phyloP scores from a whole-genome alignment of 2,113 vertebrate species.

The Eleginops maclovinus region DNA sequence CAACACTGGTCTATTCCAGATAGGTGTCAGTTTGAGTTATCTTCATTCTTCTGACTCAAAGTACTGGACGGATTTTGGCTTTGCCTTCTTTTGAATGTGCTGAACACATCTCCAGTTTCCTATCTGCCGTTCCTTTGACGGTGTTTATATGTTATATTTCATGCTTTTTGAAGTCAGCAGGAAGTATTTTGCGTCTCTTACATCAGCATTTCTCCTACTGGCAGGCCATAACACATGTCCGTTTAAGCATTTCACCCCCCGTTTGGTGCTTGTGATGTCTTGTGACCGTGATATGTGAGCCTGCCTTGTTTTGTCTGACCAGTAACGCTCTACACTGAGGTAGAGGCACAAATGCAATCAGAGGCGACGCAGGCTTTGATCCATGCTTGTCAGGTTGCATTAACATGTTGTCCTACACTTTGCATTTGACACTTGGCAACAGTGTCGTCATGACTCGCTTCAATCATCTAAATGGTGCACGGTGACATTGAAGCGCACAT shows the following conservation, averaged over 20 bases:
- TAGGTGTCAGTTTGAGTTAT: conserved; percentile 47
- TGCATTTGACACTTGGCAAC: conserved; percentile 16
- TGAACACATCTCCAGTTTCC: conserved; percentile 33
- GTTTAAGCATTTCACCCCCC: conserved; percentile 31
- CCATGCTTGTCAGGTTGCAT: conserved; percentile 38
- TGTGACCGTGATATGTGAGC: conserved; percentile 24
- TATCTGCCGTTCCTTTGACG: conserved; percentile 20
- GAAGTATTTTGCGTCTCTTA: conserved; percentile 57
- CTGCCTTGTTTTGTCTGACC: conserved; percentile 14
- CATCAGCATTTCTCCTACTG: conserved; percentile 47
- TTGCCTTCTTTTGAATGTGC: conserved; percentile 40
- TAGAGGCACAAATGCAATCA: conserved; percentile 35
- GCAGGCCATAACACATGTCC: conserved; percentile 39
- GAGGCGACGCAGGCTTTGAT: conserved; percentile 49
- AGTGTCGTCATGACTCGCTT: conserved; percentile 40
- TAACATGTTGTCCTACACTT: conserved; percentile 25
- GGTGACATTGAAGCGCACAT: conserved; percentile 20
- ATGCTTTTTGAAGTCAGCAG: conserved; percentile 64
- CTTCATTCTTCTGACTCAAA: conserved; percentile 42
- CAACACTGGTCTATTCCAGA: conserved; percentile 38
- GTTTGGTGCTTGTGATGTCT: conserved; percentile 16
- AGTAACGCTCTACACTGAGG: background rate
- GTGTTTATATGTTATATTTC: conserved; percentile 50
- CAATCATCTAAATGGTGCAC: conserved; percentile 37
- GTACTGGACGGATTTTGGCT: conserved; percentile 49